These are phyloP conservation scores for Bombus waltoni DNA, from an alignment of 1,140 invertebrate species.

Conservation along the genomic window DNA sequence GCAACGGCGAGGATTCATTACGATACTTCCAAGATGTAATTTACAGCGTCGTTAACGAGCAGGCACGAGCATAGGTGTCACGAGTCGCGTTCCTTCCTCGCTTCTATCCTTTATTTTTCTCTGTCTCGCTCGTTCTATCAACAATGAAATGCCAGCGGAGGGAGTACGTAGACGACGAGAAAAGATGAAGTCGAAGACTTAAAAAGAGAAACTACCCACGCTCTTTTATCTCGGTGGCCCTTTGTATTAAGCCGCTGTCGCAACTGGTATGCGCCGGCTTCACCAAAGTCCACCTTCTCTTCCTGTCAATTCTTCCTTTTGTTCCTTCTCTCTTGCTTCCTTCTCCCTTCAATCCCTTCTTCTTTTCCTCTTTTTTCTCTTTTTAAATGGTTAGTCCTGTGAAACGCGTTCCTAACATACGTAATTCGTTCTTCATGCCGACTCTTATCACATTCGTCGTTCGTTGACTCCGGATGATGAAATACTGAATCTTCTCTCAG, in stretches of 20 bases:
- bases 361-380: not conserved
- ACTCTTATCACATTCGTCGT: conserved; percentile 9
- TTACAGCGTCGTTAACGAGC: conserved; percentile 72
- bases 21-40: conserved; percentile 65
- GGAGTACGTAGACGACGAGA: conserved; percentile 38
- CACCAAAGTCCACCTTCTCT: conserved; percentile 62
- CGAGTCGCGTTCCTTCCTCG: conserved; percentile 38
- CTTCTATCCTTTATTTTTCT: not conserved
- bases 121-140: conserved; percentile 7
- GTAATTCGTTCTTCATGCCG: conserved; percentile 27
- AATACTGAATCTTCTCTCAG: not conserved
- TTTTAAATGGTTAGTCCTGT: not conserved
- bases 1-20: conserved; percentile 64
- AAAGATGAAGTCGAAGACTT: conserved; percentile 62
- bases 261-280: conserved; percentile 62
- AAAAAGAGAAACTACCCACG: conserved; percentile 67
- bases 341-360: not conserved
- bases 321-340: not conserved
- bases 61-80: conserved; percentile 61
- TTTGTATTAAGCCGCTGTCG: conserved; percentile 66
- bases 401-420: conserved; percentile 24
- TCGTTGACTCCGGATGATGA: not conserved
- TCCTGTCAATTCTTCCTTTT: conserved; percentile 58
- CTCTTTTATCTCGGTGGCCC: conserved; percentile 63
- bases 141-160: conserved; percentile 53